Evolutionary conservation across 2,888 invertebrate species (phyloP).

Genomic region (Frankliniella intonsa): DNA sequence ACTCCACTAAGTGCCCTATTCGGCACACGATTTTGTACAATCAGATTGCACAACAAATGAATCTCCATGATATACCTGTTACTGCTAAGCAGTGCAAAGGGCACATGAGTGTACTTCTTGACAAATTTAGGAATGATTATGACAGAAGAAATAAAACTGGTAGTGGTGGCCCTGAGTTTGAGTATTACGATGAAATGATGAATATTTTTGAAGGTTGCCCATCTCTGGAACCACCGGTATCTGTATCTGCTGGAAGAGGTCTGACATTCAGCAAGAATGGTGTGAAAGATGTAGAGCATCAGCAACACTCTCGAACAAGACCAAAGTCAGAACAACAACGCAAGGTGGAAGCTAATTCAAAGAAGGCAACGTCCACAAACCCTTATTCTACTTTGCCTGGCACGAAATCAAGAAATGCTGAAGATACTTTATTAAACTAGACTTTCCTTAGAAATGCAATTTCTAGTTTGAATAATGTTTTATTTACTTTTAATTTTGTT

Average conservation of each 20-base stretch:
- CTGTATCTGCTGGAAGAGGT: not conserved
- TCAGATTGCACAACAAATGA: not conserved
- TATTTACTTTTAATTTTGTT: not conserved
- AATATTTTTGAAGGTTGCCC: not conserved
- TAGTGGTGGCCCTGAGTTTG: not conserved
- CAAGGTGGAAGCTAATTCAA: not conserved
- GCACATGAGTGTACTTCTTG: not conserved
- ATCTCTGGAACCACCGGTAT: not conserved
- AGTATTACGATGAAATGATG: not conserved
- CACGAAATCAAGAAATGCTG: not conserved
- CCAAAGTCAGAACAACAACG: not conserved
- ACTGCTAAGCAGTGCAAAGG: not conserved
- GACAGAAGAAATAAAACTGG: not conserved
- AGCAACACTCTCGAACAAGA: not conserved
- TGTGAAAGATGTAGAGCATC: not conserved
- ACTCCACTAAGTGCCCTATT: not conserved
- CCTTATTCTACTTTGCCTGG: not conserved
- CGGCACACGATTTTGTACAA: not conserved
- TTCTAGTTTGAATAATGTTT: not conserved
- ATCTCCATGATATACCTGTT: not conserved
- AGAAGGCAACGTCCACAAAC: not conserved
- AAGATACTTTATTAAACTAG: not conserved
- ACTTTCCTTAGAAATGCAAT: not conserved
- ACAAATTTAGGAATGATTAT: not conserved
- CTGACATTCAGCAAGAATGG: not conserved